A percentile compares a stretch with the other conserved stretches of the same genome.
Evolutionary conservation across 2,888 invertebrate genomes (phyloP).

Genomic region (Drosophila tanythrix): DNA sequence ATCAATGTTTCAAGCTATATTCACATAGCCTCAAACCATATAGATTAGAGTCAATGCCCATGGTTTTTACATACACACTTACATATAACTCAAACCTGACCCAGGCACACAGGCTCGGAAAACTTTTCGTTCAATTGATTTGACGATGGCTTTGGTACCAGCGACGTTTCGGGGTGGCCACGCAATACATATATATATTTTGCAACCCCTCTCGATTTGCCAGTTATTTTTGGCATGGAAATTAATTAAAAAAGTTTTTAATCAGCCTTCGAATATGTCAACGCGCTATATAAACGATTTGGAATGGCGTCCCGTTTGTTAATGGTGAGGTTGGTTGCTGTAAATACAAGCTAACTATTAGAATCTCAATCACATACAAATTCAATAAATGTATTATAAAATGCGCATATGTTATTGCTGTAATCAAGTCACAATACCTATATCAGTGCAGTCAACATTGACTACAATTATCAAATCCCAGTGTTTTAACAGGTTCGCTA

Average conservation of each 20-base stretch:
- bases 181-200: conserved; percentile 19
- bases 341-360: neutral
- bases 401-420: no score
- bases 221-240: conserved; percentile 61
- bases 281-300: conserved; percentile 36
- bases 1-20: conserved; percentile 41
- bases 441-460: neutral
- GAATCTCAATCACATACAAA: neutral
- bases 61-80: neutral
- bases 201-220: conserved; percentile 17
- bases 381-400: neutral
- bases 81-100: conserved; percentile 2
- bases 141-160: conserved; percentile 22
- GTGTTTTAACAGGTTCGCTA: neutral
- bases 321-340: conserved; percentile 6
- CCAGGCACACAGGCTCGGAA: conserved; percentile 10
- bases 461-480: neutral
- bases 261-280: conserved; percentile 73
- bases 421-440: neutral
- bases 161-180: conserved; percentile 1
- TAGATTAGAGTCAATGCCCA: conserved; percentile 23
- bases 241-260: conserved; percentile 84
- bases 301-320: conserved; percentile 12
- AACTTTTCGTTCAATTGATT: conserved; percentile 64
- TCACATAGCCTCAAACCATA: conserved; percentile 22